phyloP scores from a whole-genome alignment of 2,113 vertebrate species.

The Puntigrus tetrazona region DNA sequence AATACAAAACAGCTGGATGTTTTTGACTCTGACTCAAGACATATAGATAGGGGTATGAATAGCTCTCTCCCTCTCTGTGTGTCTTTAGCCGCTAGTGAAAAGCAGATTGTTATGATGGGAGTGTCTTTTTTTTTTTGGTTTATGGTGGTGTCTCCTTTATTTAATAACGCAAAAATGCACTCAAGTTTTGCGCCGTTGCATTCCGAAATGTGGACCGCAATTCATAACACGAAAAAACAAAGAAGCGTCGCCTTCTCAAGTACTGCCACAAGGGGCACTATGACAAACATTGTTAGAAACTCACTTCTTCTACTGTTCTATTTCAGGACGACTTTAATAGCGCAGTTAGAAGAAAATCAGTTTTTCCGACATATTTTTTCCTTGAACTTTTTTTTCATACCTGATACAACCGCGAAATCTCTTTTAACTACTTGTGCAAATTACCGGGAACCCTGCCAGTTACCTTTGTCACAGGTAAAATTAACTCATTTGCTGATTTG shows the following conservation, averaged over 20 bases:
- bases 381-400: too few relatives aligned
- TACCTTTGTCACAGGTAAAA: too few relatives aligned
- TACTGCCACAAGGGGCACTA: not conserved
- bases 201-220: not conserved
- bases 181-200: not conserved
- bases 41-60: slow-evolving; percentile 75
- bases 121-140: not conserved
- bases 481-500: too few relatives aligned
- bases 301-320: not conserved
- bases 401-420: not conserved
- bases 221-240: not conserved
- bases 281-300: not conserved
- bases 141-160: slow-evolving; percentile 13
- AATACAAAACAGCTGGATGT: slow-evolving; percentile 81
- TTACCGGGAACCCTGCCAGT: too few relatives aligned
- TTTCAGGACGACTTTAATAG: not conserved
- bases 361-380: too few relatives aligned
- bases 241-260: not conserved
- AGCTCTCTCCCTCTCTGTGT: slow-evolving; percentile 38
- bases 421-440: too few relatives aligned
- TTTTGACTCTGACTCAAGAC: slow-evolving; percentile 71
- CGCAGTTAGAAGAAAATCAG: too few relatives aligned
- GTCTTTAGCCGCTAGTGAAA: not conserved
- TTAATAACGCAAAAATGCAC: not conserved
- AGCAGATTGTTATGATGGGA: slow-evolving; percentile 11